phyloP scores from a whole-genome alignment of 2,888 invertebrate species.

The Drosophila imparisetae region DNA sequence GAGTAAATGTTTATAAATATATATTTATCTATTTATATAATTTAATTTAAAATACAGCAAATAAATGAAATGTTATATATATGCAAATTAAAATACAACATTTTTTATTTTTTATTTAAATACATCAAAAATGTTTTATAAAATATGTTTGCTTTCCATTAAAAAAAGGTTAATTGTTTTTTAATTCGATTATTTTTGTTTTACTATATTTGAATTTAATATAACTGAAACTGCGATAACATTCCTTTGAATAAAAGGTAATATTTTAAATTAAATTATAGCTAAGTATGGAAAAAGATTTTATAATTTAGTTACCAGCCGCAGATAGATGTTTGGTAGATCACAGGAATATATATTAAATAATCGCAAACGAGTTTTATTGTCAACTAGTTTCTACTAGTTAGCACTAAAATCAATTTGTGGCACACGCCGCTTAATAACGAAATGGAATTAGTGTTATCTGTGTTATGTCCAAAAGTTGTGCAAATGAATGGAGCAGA shows the following conservation, averaged over 20 bases:
- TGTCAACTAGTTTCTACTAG: not conserved
- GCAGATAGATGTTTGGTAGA: not conserved
- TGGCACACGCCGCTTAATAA: not conserved
- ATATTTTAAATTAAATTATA: not conserved
- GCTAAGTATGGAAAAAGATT: not conserved
- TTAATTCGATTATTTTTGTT: not conserved
- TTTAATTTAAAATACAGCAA: not conserved
- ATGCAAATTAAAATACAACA: not conserved
- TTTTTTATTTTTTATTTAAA: not conserved
- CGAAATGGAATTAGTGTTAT: constrained; percentile 7
- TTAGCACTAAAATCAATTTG: not conserved
- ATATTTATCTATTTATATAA: not conserved
- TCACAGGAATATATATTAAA: not conserved
- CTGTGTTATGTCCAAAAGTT: not conserved
- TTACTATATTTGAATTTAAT: not conserved
- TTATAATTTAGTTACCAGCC: not conserved
- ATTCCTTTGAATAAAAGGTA: not conserved
- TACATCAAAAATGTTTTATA: not conserved
- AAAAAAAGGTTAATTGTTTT: not conserved
- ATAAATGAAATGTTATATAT: not conserved
- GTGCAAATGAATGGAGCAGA: not conserved
- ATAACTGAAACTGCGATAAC: not conserved
- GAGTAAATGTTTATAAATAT: not conserved
- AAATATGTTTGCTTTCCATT: not conserved
- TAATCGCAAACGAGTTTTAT: not conserved